Evolutionary conservation across 2,888 invertebrate genomes (phyloP).

Genomic region (Scelioninae gen. 2): DNA sequence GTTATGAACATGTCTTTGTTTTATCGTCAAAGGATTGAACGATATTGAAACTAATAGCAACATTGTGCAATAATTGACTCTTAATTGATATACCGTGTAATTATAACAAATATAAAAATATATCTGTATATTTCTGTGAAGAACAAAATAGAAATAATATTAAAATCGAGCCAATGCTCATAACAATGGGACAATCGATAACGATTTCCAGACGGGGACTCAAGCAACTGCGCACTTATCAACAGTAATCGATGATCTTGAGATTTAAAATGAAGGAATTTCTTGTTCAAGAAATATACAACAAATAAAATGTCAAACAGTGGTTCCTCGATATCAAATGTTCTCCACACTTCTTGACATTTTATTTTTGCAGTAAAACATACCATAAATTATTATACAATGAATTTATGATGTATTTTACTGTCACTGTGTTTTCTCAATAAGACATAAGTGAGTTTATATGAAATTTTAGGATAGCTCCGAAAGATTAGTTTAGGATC

Average conservation of each 20-base stretch:
- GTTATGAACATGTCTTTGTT: slow-evolving; percentile 27
- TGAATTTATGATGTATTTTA: slow-evolving; percentile 19
- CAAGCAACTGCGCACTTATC: slow-evolving; percentile 14
- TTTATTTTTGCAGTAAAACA: slow-evolving; percentile 15
- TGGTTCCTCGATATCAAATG: not conserved
- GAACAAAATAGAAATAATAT: slow-evolving; percentile 6
- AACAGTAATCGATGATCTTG: slow-evolving; percentile 26
- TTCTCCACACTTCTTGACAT: slow-evolving; percentile 10
- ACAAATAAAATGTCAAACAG: slow-evolving; percentile 27
- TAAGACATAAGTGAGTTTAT: slow-evolving; percentile 39
- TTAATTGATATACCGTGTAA: slow-evolving; percentile 13
- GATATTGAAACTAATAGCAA: slow-evolving; percentile 36
- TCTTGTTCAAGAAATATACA: slow-evolving; percentile 3
- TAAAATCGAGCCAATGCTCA: slow-evolving; percentile 11
- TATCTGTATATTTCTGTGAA: slow-evolving; percentile 34
- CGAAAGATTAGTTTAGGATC: slow-evolving; percentile 70
- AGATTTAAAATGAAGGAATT: slow-evolving; percentile 12
- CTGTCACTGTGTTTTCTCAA: slow-evolving; percentile 18
- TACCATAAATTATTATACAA: slow-evolving; percentile 1
- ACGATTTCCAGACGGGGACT: slow-evolving; percentile 12
- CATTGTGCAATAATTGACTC: slow-evolving; percentile 48
- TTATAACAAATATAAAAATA: slow-evolving; percentile 25
- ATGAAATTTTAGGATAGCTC: slow-evolving; percentile 66
- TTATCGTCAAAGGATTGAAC: slow-evolving; percentile 29
- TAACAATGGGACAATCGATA: slow-evolving; percentile 25